These are phyloP conservation scores for Aurelia sp. DNA, from an alignment of 30 jellyfish, hydroid and myxozoan genomes.

Conservation along the genomic window DNA sequence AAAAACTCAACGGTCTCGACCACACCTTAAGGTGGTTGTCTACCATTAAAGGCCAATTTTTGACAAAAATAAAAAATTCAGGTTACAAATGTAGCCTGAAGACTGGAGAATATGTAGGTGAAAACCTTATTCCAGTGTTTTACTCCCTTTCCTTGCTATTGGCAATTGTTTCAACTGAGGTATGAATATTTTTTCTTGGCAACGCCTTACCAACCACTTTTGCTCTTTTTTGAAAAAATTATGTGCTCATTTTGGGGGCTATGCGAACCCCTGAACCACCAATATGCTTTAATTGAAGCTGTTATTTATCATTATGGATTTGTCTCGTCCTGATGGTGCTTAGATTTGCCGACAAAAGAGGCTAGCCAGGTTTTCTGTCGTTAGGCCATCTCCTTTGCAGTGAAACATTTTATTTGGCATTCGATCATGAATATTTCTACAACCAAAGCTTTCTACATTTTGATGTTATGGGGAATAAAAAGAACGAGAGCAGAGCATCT, in stretches of 20 bases:
- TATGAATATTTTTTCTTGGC: conserved; percentile 11
- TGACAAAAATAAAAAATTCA: too few species aligned
- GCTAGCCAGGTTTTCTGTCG: conserved; percentile 2
- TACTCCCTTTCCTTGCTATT: too few species aligned
- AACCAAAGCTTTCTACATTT: not conserved
- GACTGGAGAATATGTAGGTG: too few species aligned
- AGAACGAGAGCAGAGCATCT: not conserved
- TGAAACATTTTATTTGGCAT: not conserved
- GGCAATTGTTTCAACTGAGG: not conserved
- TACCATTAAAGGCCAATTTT: too few species aligned
- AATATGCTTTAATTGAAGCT: not conserved
- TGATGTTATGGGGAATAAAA: conserved; percentile 1
- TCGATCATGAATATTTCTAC: not conserved
- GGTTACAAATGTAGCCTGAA: too few species aligned
- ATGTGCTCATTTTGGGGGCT: not conserved
- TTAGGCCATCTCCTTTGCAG: conserved; percentile 27
- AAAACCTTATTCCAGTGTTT: too few species aligned
- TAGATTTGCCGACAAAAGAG: not conserved
- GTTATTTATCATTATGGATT: not conserved
- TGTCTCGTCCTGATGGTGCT: conserved; percentile 17
- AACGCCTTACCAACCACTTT: conserved; percentile 14
- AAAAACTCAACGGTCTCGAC: too few species aligned
- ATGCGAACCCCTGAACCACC: not conserved
- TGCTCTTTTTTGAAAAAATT: not conserved
- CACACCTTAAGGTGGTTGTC: too few species aligned